Conservation (phyloP, 2,888 invertebrate genomes). For the Nomada fabriciana region DNA sequence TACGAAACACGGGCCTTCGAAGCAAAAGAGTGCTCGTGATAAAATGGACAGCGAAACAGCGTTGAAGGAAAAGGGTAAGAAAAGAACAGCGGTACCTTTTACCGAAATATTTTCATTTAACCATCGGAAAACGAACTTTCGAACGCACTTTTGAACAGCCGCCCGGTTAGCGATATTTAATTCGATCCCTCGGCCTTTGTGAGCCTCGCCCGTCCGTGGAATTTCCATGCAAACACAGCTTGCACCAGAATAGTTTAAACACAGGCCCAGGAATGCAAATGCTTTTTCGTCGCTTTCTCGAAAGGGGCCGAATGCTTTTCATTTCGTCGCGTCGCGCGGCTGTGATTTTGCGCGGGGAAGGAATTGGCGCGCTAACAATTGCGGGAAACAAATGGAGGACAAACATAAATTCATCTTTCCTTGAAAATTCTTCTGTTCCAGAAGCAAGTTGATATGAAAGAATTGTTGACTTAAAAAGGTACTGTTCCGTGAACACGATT, state of each 20-base stretch:
- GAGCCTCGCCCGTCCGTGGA: constrained; percentile 16
- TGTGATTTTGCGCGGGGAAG: not conserved
- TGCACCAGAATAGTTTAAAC: constrained; percentile 19
- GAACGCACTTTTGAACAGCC: not conserved
- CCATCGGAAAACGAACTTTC: constrained; percentile 11
- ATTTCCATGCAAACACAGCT: constrained; percentile 45
- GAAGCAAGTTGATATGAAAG: no score
- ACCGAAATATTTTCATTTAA: constrained; percentile 14
- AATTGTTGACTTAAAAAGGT: no score
- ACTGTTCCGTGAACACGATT: no score
- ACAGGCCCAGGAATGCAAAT: constrained; percentile 27
- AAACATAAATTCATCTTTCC: no score
- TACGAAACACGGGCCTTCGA: not conserved
- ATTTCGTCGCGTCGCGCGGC: not conserved
- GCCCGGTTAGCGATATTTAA: constrained; percentile 26
- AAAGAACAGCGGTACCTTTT: not conserved
- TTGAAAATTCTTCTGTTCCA: no score
- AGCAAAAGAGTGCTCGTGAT: not conserved
- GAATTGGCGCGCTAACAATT: no score
- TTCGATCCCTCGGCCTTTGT: constrained; percentile 30
- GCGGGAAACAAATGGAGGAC: no score
- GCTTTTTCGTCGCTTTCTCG: not conserved
- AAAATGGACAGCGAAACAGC: not conserved
- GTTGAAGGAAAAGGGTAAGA: no score
- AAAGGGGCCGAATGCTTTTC: not conserved